Evolutionary conservation across 64 coral and sea anemone species (phyloP).

Genomic region (Montipora efflorescens): DNA sequence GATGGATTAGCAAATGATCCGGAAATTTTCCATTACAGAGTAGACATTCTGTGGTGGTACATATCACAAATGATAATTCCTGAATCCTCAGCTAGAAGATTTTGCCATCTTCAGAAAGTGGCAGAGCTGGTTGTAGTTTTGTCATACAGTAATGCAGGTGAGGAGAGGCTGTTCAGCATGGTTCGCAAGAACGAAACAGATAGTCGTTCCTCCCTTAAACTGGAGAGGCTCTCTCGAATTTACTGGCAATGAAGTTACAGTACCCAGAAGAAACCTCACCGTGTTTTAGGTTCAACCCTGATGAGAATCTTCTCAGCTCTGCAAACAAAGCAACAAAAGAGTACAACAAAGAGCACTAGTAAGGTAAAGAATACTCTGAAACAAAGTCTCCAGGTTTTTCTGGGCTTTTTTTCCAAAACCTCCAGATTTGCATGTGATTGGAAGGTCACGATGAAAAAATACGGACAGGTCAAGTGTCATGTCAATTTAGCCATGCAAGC

Average conservation of each 20-base stretch:
- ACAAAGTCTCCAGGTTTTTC: too few relatives aligned
- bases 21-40: constrained; percentile 61
- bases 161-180: constrained; percentile 68
- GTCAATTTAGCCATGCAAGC: neutral
- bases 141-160: constrained; percentile 65
- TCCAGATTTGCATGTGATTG: too few relatives aligned
- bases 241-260: constrained; percentile 51
- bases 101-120: constrained; percentile 20
- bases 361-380: too few relatives aligned
- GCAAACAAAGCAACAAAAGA: too few relatives aligned
- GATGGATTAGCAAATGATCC: constrained; percentile 52
- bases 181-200: constrained; percentile 55
- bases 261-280: neutral
- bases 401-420: too few relatives aligned
- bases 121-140: constrained; percentile 38
- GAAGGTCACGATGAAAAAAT: neutral
- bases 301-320: too few relatives aligned
- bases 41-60: constrained; percentile 60
- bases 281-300: neutral
- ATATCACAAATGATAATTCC: constrained; percentile 50
- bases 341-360: too few relatives aligned
- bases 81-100: constrained; percentile 48
- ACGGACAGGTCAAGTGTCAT: neutral
- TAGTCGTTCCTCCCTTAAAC: constrained; percentile 25
- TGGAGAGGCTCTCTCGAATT: constrained; percentile 46